Base-by-base conservation (phyloP, 2,797 vertebrate species). In the Chelidonichthys spinosus region DNA sequence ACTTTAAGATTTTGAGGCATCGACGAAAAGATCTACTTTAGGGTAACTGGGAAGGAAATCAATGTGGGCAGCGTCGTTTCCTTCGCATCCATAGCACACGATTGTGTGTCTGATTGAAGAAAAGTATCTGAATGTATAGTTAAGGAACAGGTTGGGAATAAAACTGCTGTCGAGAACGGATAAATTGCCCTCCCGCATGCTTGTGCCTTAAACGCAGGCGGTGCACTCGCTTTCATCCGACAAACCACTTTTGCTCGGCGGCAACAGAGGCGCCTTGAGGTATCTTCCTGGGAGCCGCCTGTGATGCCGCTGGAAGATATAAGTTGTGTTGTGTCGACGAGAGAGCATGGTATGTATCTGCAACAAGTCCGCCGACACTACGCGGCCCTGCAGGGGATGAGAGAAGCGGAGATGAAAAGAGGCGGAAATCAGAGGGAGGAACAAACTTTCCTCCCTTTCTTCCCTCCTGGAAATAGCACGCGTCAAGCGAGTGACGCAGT, bases 381-480 rank as follows among this genome's bases (percentile, higher is more conserved):
- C 68, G 47, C 32, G 76, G 79, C 87, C 25, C 86, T 72, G 70
- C 37, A 11, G 87, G 82, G 83, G 74, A 78, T 64, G 76, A 79
- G 76, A 79, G 69, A 75, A 25, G 86, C 32, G 68, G 43, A 86
- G 86, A 88, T 91, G 83, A 92, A 90, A 93, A 80, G 75, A 78
- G 67, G 68, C 63, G 63, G 82, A 88, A 87, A 89, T 89, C 87
- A 87, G 81, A 92, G 50, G 82, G 55, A 87, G 71, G 80, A 89
- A 87, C 66, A 79, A 86, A 89, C 87, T 84, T 6, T n/a, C 55
- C 25, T 86, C 84, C 74, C 80, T 83, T 83, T 79, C 76, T 74
- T 85, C 75, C 5, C 63, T 83, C 64, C 90, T 87, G 81, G 89
- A 91, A 91, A 91, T 88, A 92, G 87, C 77, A 63, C 59, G 63